phyloP scores from a whole-genome alignment of 2,888 invertebrate species.

The Spodoptera littoralis region DNA sequence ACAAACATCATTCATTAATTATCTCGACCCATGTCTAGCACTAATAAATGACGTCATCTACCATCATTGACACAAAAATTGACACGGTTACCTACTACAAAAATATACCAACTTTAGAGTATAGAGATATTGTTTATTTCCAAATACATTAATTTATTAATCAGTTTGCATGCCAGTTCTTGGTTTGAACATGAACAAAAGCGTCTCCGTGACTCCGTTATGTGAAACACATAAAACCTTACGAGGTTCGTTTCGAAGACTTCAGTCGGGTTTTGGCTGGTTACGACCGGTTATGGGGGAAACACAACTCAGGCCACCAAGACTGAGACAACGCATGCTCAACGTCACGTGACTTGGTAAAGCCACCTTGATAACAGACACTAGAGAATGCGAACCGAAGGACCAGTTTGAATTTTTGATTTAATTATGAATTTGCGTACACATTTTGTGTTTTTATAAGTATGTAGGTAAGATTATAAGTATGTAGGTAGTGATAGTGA shows the following conservation, averaged over 20 bases:
- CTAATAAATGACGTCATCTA: too few relatives aligned
- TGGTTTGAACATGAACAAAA: background rate
- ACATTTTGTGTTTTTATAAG: too few relatives aligned
- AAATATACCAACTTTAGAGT: too few relatives aligned
- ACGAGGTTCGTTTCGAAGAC: constrained; percentile 49
- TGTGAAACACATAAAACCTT: constrained; percentile 2
- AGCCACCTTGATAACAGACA: constrained; percentile 1
- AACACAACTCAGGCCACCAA: constrained; percentile 22
- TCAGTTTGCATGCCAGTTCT: too few relatives aligned
- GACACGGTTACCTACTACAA: too few relatives aligned
- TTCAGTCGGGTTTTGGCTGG: constrained; percentile 60
- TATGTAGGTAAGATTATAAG: too few relatives aligned
- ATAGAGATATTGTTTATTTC: background rate
- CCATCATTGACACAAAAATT: too few relatives aligned
- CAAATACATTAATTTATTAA: too few relatives aligned
- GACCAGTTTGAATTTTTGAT: background rate
- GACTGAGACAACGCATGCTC: constrained; percentile 17
- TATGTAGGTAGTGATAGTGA: too few relatives aligned
- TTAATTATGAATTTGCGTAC: too few relatives aligned
- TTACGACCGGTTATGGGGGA: constrained; percentile 51
- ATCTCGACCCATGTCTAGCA: too few relatives aligned
- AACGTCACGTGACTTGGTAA: constrained; percentile 13
- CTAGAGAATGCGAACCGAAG: constrained; percentile 2
- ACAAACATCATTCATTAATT: too few relatives aligned
- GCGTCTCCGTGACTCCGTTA: background rate